phyloP scores from a whole-genome alignment of 2,888 invertebrate genomes.

The Ceriagrion tenellum region DNA sequence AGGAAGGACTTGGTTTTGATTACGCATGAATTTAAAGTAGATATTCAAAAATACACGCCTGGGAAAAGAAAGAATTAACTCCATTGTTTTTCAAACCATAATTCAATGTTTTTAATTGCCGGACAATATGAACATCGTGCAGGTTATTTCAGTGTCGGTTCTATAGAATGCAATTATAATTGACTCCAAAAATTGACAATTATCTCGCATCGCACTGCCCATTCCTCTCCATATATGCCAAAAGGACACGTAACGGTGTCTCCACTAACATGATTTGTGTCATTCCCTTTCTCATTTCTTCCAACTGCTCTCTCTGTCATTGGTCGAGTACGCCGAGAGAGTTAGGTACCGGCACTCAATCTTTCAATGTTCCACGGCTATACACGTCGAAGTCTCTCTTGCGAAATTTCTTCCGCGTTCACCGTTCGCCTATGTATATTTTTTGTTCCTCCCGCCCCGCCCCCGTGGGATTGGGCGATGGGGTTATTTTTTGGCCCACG shows the following conservation, averaged over 20 bases:
- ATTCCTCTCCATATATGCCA: not conserved
- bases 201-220: not conserved
- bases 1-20: too few relatives aligned
- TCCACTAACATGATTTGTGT: not conserved
- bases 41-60: too few relatives aligned
- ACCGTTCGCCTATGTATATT: not conserved
- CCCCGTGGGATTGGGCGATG: not conserved
- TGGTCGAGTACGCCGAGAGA: too few relatives aligned
- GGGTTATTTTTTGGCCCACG: not conserved
- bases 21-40: too few relatives aligned
- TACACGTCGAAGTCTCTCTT: not conserved
- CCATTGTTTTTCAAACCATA: too few relatives aligned
- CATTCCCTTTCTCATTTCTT: not conserved
- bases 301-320: too few relatives aligned
- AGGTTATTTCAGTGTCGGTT: too few relatives aligned
- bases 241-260: not conserved
- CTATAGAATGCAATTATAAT: too few relatives aligned
- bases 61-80: too few relatives aligned
- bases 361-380: not conserved
- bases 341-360: not conserved
- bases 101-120: too few relatives aligned
- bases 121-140: too few relatives aligned
- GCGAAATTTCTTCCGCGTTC: not conserved
- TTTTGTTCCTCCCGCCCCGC: not conserved
- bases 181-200: too few relatives aligned